A percentile compares a stretch with the other conserved stretches of the same genome.
phyloP scores from a whole-genome alignment of 1,140 invertebrate species.

The Agrilus planipennis region DNA sequence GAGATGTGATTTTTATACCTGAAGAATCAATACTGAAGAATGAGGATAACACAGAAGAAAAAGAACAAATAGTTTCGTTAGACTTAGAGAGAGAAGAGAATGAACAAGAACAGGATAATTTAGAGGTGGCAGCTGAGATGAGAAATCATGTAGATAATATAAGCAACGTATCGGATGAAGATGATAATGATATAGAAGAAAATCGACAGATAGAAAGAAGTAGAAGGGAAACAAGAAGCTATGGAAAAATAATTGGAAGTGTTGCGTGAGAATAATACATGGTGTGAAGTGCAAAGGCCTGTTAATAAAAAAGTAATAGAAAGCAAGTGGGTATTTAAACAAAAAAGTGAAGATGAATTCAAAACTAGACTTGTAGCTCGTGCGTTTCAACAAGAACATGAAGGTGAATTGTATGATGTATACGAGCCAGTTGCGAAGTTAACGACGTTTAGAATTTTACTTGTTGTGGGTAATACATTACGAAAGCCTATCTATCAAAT shows the following conservation, averaged over 20 bases:
- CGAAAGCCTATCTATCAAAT: constrained; percentile 5
- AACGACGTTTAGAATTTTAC: constrained; percentile 2
- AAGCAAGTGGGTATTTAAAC: constrained; percentile 31
- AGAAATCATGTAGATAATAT: constrained; percentile 8
- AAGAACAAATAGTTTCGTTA: no score
- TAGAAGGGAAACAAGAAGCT: constrained; percentile 27
- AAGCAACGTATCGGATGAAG: constrained; percentile 9
- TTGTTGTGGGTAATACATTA: constrained; percentile 2
- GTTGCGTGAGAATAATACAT: constrained; percentile 31
- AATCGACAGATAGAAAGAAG: constrained; percentile 24
- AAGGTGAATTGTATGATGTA: constrained; percentile 24
- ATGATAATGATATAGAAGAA: constrained; percentile 21
- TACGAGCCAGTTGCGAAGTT: constrained; percentile 20
- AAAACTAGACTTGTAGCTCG: constrained; percentile 33
- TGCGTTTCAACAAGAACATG: constrained; percentile 23
- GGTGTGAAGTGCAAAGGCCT: constrained; percentile 23
- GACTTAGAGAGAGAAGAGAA: constrained; percentile 5
- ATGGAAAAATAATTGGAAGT: constrained; percentile 30
- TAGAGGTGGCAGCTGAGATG: not conserved
- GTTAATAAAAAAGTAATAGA: constrained; percentile 21
- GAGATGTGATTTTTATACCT: constrained; percentile 12
- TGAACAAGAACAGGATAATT: constrained; percentile 5
- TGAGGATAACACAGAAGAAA: no score
- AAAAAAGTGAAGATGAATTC: constrained; percentile 20
- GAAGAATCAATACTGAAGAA: constrained; percentile 4